phyloP scores from a whole-genome alignment of 2,888 invertebrate species.

The Diaprepes abbreviatus region DNA sequence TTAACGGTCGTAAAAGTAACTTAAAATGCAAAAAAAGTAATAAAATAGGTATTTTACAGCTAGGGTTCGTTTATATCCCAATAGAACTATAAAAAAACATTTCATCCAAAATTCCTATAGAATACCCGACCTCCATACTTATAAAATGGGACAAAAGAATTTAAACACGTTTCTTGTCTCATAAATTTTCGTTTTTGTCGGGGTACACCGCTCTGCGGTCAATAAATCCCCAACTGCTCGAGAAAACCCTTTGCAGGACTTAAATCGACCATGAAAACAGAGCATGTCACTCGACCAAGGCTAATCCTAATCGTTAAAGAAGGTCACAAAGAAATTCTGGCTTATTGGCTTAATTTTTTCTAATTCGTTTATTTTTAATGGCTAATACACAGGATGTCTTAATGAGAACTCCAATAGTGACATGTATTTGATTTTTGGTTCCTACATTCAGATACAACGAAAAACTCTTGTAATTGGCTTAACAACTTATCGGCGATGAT shows the following conservation, averaged over 20 bases:
- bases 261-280: slow-evolving; percentile 10
- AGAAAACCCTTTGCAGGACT: slow-evolving; percentile 13
- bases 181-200: slow-evolving; percentile 9
- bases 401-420: too few relatives aligned
- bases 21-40: too few relatives aligned
- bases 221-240: slow-evolving; percentile 10
- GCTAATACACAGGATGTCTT: too few relatives aligned
- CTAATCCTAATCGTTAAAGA: slow-evolving; percentile 2
- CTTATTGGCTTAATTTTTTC: not conserved
- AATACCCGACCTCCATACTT: not conserved
- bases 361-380: not conserved
- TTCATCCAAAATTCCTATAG: too few relatives aligned
- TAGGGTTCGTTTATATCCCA: too few relatives aligned
- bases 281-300: slow-evolving; percentile 12
- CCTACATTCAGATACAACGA: too few relatives aligned
- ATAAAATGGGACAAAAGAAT: slow-evolving; percentile 1
- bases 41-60: too few relatives aligned
- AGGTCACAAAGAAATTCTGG: not conserved
- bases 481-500: too few relatives aligned
- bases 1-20: too few relatives aligned
- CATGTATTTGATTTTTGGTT: too few relatives aligned
- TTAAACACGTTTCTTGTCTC: slow-evolving; percentile 5
- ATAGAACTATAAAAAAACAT: too few relatives aligned
- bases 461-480: too few relatives aligned
- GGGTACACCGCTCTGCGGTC: slow-evolving; percentile 5